Base-by-base conservation (phyloP, 2,888 invertebrate species). In the Periphyllus acericola region DNA sequence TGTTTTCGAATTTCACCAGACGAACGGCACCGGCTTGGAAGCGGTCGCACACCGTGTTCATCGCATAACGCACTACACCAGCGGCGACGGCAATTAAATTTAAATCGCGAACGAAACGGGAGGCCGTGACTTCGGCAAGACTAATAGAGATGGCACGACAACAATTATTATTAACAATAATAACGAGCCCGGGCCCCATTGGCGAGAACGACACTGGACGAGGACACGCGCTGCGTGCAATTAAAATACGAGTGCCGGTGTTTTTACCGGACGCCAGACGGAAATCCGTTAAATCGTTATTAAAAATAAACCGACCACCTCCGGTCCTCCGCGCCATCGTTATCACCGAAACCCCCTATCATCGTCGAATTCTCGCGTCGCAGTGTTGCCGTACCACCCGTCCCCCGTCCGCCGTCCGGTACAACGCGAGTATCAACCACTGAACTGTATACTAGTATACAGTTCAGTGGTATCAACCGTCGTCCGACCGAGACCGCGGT, bases 281-380 rank as follows among this genome's bases (percentile, higher is more conserved):
- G 72, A 72, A 72, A 34, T 72, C 72, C 72, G 72, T 72, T 72
- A 72, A 72, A 34, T 72, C 34, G 34, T 19, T 32, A 32, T 32
- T 72, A 72, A 72, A 32, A 72, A 32, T 32, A 34, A 72, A 72
- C 25, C 17, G 17, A 19, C 25, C n/a, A 71, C 34, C 32, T n/a
- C 32, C 34, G 9, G 4, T 3, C 72, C 4, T 17, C 34, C 72
- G 6, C 32, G 9, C 68, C 8, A 3, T n/a, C 9, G 72, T 72
- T 34, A 72, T 72, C 34, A 6, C 11, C 68, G 29, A 11, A 71
- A 14, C 32, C 46, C 1, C 14, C 8, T 11, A 1, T 14, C 3
- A 11, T 46, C 46, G 14, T 46, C 46, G 14, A 5, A 36, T 36
- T 36, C 36, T 36, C 36, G 36, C 36, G 36, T 36, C 46, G 46